Conservation (phyloP, 2,797 vertebrate genomes). For the Scleropages formosus region DNA sequence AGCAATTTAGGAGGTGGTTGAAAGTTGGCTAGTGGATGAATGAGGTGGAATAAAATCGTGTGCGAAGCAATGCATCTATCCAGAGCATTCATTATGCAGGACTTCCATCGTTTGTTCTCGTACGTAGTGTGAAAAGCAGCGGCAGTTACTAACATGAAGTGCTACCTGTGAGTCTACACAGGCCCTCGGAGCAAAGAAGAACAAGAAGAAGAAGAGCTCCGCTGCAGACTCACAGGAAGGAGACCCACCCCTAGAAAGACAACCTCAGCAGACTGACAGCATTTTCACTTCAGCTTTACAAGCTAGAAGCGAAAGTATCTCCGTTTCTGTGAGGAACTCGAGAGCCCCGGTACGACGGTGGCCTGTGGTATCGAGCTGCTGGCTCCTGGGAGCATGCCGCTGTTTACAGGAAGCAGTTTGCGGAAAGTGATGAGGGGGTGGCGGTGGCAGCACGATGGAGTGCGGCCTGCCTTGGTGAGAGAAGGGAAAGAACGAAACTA, state of each 20-base stretch:
- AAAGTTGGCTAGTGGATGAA: too few species aligned
- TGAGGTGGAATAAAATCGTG: too few species aligned
- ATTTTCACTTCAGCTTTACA: neutral
- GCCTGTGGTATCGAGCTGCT: neutral
- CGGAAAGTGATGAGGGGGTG: neutral
- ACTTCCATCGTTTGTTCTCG: neutral
- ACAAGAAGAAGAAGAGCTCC: neutral
- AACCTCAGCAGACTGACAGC: neutral
- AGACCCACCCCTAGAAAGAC: neutral
- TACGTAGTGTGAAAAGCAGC: neutral
- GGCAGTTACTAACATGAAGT: neutral
- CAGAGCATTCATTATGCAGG: neutral
- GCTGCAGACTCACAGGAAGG: neutral
- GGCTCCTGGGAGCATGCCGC: neutral
- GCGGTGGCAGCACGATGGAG: neutral
- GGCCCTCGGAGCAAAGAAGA: neutral
- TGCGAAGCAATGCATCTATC: neutral
- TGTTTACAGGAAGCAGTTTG: slow-evolving; percentile 25
- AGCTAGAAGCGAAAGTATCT: neutral
- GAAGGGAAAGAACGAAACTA: neutral
- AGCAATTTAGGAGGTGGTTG: too few species aligned
- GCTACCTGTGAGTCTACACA: too few species aligned
- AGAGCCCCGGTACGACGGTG: neutral
- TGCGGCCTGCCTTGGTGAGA: neutral
- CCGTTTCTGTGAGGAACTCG: neutral